phyloP scores from a whole-genome alignment of 2,113 vertebrate species.

The Lophotis ruficrista region DNA sequence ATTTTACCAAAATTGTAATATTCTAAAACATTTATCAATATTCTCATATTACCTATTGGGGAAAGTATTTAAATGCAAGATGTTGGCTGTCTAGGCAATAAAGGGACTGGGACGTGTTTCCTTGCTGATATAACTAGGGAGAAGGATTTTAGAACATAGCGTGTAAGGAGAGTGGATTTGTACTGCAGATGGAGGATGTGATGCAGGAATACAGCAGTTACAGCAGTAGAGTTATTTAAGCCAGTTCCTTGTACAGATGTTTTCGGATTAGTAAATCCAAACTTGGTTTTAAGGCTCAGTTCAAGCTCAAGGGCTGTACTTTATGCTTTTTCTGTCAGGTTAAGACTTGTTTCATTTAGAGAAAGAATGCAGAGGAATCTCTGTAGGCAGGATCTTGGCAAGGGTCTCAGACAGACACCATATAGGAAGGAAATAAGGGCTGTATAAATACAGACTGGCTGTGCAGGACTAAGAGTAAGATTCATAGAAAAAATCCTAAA shows the following conservation, averaged over 20 bases:
- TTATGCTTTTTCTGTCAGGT: background rate
- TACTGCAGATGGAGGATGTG: background rate
- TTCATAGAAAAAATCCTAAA: background rate
- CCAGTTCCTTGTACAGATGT: background rate
- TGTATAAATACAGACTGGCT: background rate
- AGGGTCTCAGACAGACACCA: background rate
- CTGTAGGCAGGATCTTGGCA: background rate
- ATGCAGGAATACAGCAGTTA: background rate
- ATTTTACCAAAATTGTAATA: background rate
- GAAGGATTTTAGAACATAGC: background rate
- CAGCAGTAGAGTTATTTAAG: background rate
- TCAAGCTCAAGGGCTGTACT: background rate
- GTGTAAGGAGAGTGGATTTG: background rate
- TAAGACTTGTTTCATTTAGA: background rate
- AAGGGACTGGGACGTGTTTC: background rate
- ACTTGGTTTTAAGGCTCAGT: background rate
- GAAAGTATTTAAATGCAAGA: background rate
- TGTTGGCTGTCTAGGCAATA: background rate
- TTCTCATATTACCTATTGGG: background rate
- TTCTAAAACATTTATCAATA: background rate
- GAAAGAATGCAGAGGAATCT: background rate
- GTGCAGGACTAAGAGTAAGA: background rate
- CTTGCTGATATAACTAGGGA: background rate
- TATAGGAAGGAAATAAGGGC: background rate
- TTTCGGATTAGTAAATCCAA: background rate